A percentile compares a stretch with the other conserved stretches of the same genome.
Evolutionary conservation across 64 coral and sea anemone genomes (phyloP).

Genomic region (Pachyseris speciosa): DNA sequence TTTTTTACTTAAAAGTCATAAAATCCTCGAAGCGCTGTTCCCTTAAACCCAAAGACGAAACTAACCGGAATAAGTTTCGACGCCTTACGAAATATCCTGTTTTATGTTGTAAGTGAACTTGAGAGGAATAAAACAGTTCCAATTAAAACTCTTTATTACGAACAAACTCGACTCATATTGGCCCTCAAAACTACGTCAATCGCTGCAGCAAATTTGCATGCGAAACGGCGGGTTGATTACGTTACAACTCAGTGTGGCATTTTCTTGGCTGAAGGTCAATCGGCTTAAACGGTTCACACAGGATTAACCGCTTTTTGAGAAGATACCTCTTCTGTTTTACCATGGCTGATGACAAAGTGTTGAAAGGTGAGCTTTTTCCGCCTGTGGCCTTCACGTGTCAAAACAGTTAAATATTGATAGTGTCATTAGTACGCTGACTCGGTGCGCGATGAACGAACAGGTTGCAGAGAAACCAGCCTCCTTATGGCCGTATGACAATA

Average conservation of each 20-base stretch:
- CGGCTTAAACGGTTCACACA: not conserved
- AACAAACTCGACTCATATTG: too few species aligned
- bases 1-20: too few species aligned
- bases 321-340: not conserved
- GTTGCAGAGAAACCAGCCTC: not conserved
- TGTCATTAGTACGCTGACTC: not conserved
- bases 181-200: not conserved
- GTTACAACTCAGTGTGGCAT: not conserved
- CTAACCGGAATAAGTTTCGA: too few species aligned
- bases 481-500: not conserved
- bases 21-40: too few species aligned
- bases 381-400: not conserved
- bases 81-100: too few species aligned
- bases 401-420: conserved; percentile 14
- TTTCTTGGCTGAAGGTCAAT: not conserved
- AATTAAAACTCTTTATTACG: too few species aligned
- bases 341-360: not conserved
- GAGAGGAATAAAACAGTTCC: too few species aligned
- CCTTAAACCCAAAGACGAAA: too few species aligned
- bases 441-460: not conserved
- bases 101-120: too few species aligned
- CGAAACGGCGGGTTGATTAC: too few species aligned
- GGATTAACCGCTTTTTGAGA: not conserved
- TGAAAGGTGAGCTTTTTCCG: not conserved
- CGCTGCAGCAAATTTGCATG: not conserved